Conservation (phyloP, 2,888 invertebrate species). For the Drosophila falleni region DNA sequence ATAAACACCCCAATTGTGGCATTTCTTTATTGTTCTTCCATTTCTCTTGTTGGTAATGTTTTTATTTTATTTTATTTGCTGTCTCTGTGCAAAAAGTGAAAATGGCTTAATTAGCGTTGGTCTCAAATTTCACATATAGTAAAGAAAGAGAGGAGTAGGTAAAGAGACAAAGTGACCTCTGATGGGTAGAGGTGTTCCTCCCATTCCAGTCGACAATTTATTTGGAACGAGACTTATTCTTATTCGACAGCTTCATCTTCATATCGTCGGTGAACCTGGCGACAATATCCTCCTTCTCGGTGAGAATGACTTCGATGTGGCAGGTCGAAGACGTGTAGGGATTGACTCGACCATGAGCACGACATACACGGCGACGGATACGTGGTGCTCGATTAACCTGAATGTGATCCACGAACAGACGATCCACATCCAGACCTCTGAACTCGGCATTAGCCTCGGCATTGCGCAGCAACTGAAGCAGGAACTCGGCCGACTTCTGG, state of each 20-base stretch:
- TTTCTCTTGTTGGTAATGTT: constrained; percentile 18
- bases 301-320: constrained; percentile 98
- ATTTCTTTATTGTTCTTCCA: constrained; percentile 23
- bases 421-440: constrained; percentile 98
- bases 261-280: constrained; percentile 93
- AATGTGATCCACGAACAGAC: constrained; percentile 98
- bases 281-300: constrained; percentile 97
- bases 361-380: constrained; percentile 98
- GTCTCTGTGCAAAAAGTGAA: constrained; percentile 40
- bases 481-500: constrained; percentile 98
- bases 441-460: constrained; percentile 99
- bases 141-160: not conserved
- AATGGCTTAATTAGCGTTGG: constrained; percentile 68
- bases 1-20: constrained; percentile 71
- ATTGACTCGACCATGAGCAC: constrained; percentile 99
- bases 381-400: constrained; percentile 98
- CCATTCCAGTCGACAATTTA: constrained; percentile 67
- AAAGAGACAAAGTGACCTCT: not conserved
- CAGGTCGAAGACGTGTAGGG: constrained; percentile 99
- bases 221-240: constrained; percentile 94
- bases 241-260: constrained; percentile 90
- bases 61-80: constrained; percentile 22
- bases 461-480: constrained; percentile 97
- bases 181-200: not conserved
- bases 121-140: constrained; percentile 46